These are phyloP conservation scores for Vulpes lagopus DNA, from an alignment of 2,113 vertebrate genomes.

Conservation along the genomic window DNA sequence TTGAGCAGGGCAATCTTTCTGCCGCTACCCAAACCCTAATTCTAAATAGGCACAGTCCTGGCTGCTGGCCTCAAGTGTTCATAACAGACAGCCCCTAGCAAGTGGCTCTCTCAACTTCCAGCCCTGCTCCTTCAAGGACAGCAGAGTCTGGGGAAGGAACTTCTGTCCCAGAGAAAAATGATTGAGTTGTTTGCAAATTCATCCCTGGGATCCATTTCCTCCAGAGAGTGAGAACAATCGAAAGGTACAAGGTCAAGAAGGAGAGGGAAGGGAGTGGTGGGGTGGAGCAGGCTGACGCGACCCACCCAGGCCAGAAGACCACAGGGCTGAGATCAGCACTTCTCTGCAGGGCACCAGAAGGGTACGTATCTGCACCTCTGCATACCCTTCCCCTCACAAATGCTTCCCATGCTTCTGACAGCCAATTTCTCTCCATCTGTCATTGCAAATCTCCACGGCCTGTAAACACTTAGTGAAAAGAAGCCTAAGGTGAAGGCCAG, in stretches of 20 bases:
- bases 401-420: neutral
- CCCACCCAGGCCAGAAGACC: neutral
- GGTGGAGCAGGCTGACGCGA: neutral
- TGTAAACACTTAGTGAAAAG: constrained; percentile 4
- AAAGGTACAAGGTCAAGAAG: neutral
- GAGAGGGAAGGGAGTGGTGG: neutral
- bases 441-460: neutral
- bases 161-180: neutral
- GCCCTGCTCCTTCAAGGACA: neutral
- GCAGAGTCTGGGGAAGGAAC: neutral
- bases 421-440: neutral
- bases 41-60: neutral
- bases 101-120: neutral
- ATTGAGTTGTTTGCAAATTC: neutral
- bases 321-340: neutral
- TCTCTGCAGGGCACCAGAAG: neutral
- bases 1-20: neutral
- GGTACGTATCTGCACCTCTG: neutral
- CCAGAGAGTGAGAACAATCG: neutral
- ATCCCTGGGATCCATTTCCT: neutral
- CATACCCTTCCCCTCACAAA: neutral
- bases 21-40: neutral
- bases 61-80: neutral
- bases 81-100: neutral
- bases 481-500: neutral